Percentiles rank a stretch among this genome's conserved stretches.
phyloP scores from a whole-genome alignment of 2,888 invertebrate species.

The Apodemia duryi region DNA sequence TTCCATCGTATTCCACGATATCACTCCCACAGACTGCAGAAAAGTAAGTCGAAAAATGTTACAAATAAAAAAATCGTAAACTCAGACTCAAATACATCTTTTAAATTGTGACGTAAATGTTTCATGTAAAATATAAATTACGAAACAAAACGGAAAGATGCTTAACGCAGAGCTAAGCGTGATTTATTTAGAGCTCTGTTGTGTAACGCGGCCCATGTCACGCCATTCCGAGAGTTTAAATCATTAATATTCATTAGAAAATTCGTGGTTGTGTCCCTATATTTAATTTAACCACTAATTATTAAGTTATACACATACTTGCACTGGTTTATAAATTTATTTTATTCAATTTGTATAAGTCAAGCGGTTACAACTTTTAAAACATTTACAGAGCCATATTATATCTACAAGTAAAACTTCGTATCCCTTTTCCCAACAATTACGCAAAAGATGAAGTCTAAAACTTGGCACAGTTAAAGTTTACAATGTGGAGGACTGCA shows the following conservation, averaged over 20 bases:
- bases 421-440: no score
- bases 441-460: no score
- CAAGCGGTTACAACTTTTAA: no score
- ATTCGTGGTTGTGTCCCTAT: constrained; percentile 56
- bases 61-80: no score
- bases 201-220: constrained; percentile 59
- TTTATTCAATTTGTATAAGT: background rate
- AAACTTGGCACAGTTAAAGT: no score
- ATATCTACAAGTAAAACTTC: no score
- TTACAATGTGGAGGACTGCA: no score
- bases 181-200: constrained; percentile 57
- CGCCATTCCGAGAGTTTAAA: constrained; percentile 56
- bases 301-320: background rate
- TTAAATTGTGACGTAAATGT: constrained; percentile 16
- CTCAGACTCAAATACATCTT: background rate
- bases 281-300: constrained; percentile 51
- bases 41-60: no score
- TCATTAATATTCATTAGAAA: constrained; percentile 71
- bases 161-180: constrained; percentile 46
- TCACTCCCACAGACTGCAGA: no score
- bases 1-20: no score
- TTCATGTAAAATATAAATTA: constrained; percentile 37
- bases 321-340: background rate
- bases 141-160: constrained; percentile 44
- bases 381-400: no score